Evolutionary conservation across 1,140 invertebrate genomes (phyloP), one percentile per base, ranked within the genome.

Genomic region (Pseudoatta argentina): DNA sequence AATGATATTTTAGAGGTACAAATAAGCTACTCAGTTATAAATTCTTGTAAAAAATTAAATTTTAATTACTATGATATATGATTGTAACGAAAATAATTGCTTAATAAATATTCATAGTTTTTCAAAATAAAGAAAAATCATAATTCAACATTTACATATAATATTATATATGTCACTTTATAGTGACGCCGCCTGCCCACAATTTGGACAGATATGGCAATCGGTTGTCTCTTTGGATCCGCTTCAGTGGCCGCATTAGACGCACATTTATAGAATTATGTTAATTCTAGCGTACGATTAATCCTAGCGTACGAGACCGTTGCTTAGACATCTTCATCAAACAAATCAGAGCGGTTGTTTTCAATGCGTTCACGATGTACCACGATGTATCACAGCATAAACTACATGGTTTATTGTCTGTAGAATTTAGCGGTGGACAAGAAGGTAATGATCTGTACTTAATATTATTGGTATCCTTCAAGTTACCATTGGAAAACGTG

Each of bases 401-500:
- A 90, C 98, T 98, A 0, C 97, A 98, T 92, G 98, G 98, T 2
- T 92, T 98, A 7, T 93, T 98, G 1, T 97, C 96, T 81, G 95
- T 97, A 57, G 96, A 96, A 90, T 96, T 95, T 87, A 95, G 94
- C 82, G 96, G 96, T 69, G 96, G 95, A 59, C 92, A 95, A 34
- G 92, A 92, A 57, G 96, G 96, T 69, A 98, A 99, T 95, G 98
- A 98, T 2, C 95, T 98, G 61, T 98, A 98, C 92, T 92, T 99
- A 6, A 98, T 98, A 67, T 92, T 99, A 16, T 94, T 99, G 2
- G 97, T 99, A n/a, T 97, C 97, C 0, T 98, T 98, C 89, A 96
- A 97, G 87, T 96, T 97, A n/a, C 97, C 98, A 6, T 93, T 98
- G 18, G 98, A 98, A 95, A 97, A 98, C 92, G 97, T 98, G 7